These are phyloP conservation scores for Limosa lapponica DNA, from an alignment of 2,797 vertebrate genomes.

Conservation along the genomic window DNA sequence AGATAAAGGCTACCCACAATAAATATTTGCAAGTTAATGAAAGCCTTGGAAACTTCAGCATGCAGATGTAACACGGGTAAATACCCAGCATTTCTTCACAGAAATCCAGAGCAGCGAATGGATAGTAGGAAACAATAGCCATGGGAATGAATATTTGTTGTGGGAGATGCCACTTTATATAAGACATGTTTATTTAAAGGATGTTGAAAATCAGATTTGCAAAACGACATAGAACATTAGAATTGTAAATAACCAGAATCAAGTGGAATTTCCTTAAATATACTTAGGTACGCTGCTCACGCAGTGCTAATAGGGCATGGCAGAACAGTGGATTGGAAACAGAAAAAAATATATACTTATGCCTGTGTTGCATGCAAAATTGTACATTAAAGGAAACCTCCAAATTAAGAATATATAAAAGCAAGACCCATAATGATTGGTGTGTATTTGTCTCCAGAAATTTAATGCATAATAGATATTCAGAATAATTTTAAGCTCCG, in stretches of 20 bases:
- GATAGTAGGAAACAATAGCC: background rate
- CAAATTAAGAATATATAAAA: background rate
- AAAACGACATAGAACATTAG: background rate
- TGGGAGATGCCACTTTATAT: background rate
- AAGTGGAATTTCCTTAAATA: background rate
- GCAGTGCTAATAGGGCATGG: background rate
- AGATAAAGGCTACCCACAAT: conserved; percentile 57
- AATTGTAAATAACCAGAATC: background rate
- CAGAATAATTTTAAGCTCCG: background rate
- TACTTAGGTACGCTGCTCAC: background rate
- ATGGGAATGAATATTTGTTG: background rate
- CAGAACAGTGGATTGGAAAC: background rate
- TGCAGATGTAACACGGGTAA: background rate
- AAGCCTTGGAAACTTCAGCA: conserved; percentile 39
- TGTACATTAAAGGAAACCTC: background rate
- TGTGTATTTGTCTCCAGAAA: background rate
- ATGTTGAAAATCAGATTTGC: background rate
- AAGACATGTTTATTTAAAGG: background rate
- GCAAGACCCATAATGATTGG: background rate
- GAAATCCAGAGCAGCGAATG: background rate
- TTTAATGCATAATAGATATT: background rate
- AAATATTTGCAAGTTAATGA: conserved; percentile 67
- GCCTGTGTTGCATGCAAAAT: background rate
- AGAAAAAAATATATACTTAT: background rate
- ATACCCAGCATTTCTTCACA: background rate